Evolutionary conservation across 2,888 invertebrate species (phyloP).

Genomic region (Dasysyrphus tricinctus): DNA sequence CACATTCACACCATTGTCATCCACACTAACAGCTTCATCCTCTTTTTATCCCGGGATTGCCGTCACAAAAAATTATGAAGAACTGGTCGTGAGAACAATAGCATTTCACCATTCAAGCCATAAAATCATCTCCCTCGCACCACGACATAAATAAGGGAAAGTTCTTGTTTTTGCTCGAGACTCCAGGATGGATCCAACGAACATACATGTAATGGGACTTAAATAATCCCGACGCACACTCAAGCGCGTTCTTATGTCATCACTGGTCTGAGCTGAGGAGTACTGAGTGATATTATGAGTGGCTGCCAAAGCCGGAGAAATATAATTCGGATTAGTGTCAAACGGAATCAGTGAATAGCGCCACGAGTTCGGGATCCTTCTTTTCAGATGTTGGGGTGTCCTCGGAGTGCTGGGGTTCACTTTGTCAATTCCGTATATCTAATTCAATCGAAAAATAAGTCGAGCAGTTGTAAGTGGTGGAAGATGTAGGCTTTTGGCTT

Average conservation of each 20-base stretch:
- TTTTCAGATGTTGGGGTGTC: slow-evolving; percentile 17
- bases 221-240: slow-evolving; percentile 47
- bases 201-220: slow-evolving; percentile 60
- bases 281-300: slow-evolving; percentile 42
- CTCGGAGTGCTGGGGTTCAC: slow-evolving; percentile 7
- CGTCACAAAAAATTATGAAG: slow-evolving; percentile 35
- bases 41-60: slow-evolving; percentile 43
- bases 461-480: slow-evolving; percentile 34
- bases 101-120: slow-evolving; percentile 22
- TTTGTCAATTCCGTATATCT: slow-evolving; percentile 20
- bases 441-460: slow-evolving; percentile 52
- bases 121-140: slow-evolving; percentile 40
- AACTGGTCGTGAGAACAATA: slow-evolving; percentile 48
- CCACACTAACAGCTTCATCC: slow-evolving; percentile 49
- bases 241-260: neutral
- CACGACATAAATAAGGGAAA: neutral
- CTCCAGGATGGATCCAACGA: slow-evolving; percentile 4
- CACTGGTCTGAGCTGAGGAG: slow-evolving; percentile 16
- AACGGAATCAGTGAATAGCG: slow-evolving; percentile 66
- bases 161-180: neutral
- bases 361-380: slow-evolving; percentile 46
- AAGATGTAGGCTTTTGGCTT: slow-evolving; percentile 21
- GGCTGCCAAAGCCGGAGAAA: slow-evolving; percentile 52
- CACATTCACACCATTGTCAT: slow-evolving; percentile 25
- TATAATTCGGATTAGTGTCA: slow-evolving; percentile 66